Evolutionary conservation across 1,140 invertebrate genomes (phyloP), one percentile per base, ranked within the genome.

Genomic region (Panagrolaimus sp.): DNA sequence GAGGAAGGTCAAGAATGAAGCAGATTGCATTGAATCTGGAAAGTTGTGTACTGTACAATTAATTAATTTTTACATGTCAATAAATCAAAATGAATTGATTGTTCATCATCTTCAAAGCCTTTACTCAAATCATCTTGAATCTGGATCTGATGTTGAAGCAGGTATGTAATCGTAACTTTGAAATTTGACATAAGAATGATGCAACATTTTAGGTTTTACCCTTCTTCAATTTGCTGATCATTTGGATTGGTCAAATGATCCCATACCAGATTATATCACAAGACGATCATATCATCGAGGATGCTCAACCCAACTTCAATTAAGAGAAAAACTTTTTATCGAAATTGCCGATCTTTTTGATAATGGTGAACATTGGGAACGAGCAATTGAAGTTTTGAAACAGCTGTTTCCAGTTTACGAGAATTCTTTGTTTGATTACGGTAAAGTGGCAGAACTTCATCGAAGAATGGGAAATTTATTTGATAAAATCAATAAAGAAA

Each of bases 31-130:
- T 77, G 91, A 93, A 80, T 91, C 91, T 82, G 87, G 93, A 47
- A 96, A 97, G 93, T 93, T 91, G 3, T 96, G 94, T 83, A 97
- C 93, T 1, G 93, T 96, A 52, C 96, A 96, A 86, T 86, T 98
- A 70, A 85, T 98, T 78, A 90, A 94, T 83, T 96, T 95, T 84
- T 96, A 95, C 83, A 90, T 90, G 45, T 89, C 92, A 80, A 94
- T 96, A 43, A 89, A 91, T 72, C 87, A 93, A 45, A 90, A 93
- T 74, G 92, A 96, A 84, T 92, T 97, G 89, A 97, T 96, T 83
- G 92, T 97, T 73, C 88, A 92, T 17, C 97, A 97, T 84, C 88
- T 97, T 1, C 91, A 97, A 84, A 96, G 96, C 82, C 85, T 98
- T 17, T 91, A 90, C 77, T 90, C 91, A 73, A 87, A 96, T 65